These are phyloP conservation scores for Drosophila rellima DNA, from an alignment of 2,888 invertebrate genomes.

Conservation along the genomic window DNA sequence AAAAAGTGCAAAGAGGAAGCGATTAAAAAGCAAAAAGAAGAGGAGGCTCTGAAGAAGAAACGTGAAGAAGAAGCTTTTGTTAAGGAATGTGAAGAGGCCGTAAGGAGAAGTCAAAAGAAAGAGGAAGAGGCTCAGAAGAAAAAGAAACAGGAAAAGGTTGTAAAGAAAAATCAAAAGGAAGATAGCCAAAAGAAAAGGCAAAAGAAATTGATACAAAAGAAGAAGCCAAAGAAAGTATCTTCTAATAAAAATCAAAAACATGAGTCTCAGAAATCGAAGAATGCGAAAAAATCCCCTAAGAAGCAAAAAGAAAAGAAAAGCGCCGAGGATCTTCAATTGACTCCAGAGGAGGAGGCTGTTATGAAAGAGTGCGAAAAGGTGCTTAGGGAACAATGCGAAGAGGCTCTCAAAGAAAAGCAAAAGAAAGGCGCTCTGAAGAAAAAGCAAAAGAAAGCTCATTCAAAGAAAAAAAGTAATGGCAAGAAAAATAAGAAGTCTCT, in stretches of 20 bases:
- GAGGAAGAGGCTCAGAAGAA: background rate
- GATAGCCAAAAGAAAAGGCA: background rate
- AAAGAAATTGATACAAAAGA: background rate
- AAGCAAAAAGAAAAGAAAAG: background rate
- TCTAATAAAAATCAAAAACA: background rate
- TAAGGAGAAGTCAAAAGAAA: background rate
- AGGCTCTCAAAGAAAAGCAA: background rate
- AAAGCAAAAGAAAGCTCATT: background rate
- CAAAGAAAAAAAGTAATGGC: background rate
- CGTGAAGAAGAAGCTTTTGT: background rate
- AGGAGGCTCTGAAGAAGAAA: background rate
- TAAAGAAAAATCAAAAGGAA: background rate
- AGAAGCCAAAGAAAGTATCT: background rate
- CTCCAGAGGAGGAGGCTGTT: background rate
- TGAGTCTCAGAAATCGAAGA: background rate
- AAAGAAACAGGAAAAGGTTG: background rate
- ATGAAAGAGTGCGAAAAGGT: slow-evolving; percentile 6
- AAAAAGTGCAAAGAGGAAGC: slow-evolving; percentile 1
- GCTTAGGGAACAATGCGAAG: background rate
- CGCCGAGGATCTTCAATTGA: background rate
- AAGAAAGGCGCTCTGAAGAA: background rate
- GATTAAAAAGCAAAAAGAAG: background rate
- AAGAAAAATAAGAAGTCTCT: background rate
- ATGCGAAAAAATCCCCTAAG: background rate
- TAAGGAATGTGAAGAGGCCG: background rate